These are phyloP conservation scores for Pygoscelis adeliae DNA, from an alignment of 2,113 vertebrate genomes.

Conservation along the genomic window DNA sequence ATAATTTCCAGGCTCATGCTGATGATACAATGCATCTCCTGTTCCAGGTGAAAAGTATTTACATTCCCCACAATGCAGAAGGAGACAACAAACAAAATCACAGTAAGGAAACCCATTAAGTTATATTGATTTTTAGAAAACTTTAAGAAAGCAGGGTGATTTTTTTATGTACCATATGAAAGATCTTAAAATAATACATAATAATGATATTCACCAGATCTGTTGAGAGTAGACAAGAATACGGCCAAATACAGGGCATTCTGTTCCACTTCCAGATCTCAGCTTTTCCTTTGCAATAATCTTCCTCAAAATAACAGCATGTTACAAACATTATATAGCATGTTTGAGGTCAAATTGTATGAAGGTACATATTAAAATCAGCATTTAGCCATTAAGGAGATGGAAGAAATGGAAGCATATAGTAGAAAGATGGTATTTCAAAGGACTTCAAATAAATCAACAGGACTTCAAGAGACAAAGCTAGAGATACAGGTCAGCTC, in stretches of 20 bases:
- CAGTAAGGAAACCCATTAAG: neutral
- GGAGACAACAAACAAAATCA: neutral
- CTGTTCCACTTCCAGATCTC: neutral
- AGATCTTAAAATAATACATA: neutral
- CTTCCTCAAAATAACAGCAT: neutral
- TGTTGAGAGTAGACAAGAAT: neutral
- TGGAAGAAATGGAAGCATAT: neutral
- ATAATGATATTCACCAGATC: neutral
- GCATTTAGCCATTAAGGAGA: neutral
- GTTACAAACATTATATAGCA: neutral
- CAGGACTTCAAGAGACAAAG: neutral
- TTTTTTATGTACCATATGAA: neutral
- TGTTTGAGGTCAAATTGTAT: neutral
- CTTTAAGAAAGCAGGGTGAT: neutral
- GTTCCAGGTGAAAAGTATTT: neutral
- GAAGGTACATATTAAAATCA: neutral
- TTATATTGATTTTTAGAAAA: neutral
- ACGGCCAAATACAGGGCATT: neutral
- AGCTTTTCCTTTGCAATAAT: neutral
- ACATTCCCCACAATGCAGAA: neutral
- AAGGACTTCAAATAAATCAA: neutral
- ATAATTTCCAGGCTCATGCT: neutral
- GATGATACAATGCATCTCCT: neutral
- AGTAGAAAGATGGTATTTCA: neutral
- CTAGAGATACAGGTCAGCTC: neutral